Base-by-base conservation (phyloP, 2,888 invertebrate species). In the Salticus scenicus region DNA sequence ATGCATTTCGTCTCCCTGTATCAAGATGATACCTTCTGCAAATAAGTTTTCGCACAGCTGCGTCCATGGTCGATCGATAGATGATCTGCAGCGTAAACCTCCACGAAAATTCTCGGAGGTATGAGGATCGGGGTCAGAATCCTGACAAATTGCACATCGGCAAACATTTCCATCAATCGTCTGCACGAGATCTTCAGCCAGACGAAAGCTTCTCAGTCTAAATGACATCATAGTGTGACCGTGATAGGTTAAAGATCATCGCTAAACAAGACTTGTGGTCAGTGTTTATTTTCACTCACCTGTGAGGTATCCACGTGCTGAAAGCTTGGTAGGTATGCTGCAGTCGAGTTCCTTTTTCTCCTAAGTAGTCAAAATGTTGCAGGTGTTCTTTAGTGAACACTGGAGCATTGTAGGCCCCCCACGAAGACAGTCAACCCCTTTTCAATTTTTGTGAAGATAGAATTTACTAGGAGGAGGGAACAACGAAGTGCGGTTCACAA, bases 181-280 rank as follows among this genome's bases (percentile, higher is more conserved):
- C 63, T 27, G 69, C 69, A 42, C 64, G 41, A 28, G 37, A 69
- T 51, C 75, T 20, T 69, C 70, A 51, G 8, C 30, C 64, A 67
- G 31, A 37, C 37, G 10, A 37, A 10, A 37, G 37, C 10, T 37
- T 10, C 37, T 10, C 37, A 37, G 10, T 7, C 10, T 27, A 66
- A 72, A 57, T 77, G 83, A 84, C 83, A 84, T 84, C 77, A 84
- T 84, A 42, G 42, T 75, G 41, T n/a, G 69, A 70, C 70, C 47
- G 20, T 72, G 76, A 42, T 37, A 12, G 69, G 71, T 71, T 71
- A 72, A n/a, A 71, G 82, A 42, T 24, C 72, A 28, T 31, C 51
- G 37, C 77, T 73, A 73, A 84, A 84, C 77, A 77, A 84, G 83
- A 77, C 83, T 84, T 77, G 83, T 20, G 83, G 83, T 84, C 83